Evolutionary conservation across 92 coral and sea anemone genomes (phyloP).

Genomic region (Ricordea florida): DNA sequence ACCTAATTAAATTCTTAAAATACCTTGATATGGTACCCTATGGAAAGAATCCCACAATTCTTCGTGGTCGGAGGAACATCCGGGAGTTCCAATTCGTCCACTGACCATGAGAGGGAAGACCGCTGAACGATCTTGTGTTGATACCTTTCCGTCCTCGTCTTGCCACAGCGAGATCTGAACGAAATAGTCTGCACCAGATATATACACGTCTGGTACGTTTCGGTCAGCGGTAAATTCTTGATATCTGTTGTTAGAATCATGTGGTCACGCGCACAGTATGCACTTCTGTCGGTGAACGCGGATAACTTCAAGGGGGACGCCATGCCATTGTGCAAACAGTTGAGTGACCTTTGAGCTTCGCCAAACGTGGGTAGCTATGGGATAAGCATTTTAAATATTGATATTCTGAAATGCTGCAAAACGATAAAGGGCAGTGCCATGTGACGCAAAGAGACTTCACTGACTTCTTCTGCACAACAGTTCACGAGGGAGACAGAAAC

Average conservation of each 20-base stretch:
- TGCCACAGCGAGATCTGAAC: conserved; percentile 72
- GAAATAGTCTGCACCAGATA: conserved; percentile 64
- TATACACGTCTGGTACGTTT: conserved; percentile 68
- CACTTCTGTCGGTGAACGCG: conserved; percentile 72
- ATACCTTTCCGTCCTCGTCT: conserved; percentile 47
- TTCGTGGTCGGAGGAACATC: conserved; percentile 89
- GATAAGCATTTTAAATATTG: not conserved
- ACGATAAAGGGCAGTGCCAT: too few relatives aligned
- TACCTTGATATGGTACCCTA: conserved; percentile 83
- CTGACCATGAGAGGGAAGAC: conserved; percentile 61
- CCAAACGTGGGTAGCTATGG: conserved; percentile 76
- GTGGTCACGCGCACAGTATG: conserved; percentile 81
- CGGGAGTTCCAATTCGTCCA: conserved; percentile 80
- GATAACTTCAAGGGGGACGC: conserved; percentile 74
- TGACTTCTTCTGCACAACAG: too few relatives aligned
- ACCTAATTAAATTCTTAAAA: not conserved
- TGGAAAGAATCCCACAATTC: conserved; percentile 85
- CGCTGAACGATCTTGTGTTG: conserved; percentile 73
- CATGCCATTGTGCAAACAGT: conserved; percentile 74
- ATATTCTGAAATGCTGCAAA: not conserved
- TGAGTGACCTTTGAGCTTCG: conserved; percentile 79
- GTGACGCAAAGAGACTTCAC: too few relatives aligned
- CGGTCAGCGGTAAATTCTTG: conserved; percentile 68
- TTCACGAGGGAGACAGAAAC: too few relatives aligned
- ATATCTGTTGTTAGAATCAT: conserved; percentile 60